Percentiles rank a stretch among this genome's conserved stretches.
Conservation (phyloP, 2,888 invertebrate genomes). For the Beris morrisii region DNA sequence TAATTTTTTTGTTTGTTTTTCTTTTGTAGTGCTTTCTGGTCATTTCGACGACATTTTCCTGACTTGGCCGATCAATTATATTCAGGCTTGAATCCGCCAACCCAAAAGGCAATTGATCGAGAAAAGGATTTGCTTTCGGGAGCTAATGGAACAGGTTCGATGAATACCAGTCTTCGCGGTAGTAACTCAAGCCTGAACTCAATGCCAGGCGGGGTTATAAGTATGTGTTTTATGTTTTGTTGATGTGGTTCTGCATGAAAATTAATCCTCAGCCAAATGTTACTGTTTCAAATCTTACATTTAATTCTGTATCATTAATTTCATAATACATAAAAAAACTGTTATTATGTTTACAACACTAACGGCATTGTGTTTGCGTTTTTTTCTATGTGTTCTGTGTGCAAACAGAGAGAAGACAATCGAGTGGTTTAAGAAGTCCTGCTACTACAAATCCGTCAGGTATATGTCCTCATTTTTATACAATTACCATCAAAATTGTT, state of each 20-base stretch:
- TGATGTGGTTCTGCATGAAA: constrained; percentile 5
- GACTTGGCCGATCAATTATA: constrained; percentile 85
- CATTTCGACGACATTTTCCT: constrained; percentile 87
- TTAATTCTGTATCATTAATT: constrained; percentile 6
- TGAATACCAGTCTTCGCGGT: constrained; percentile 47
- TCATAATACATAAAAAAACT: too few species aligned
- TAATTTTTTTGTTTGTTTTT: constrained; percentile 25
- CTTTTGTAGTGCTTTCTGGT: constrained; percentile 79
- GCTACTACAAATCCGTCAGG: constrained; percentile 45
- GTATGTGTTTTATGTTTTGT: constrained; percentile 42
- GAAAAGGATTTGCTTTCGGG: constrained; percentile 54
- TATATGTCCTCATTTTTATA: constrained; percentile 37
- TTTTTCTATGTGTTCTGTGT: constrained; percentile 19
- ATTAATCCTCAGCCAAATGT: background rate
- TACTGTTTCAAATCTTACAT: constrained; percentile 7
- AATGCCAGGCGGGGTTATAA: constrained; percentile 45
- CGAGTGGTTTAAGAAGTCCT: constrained; percentile 46
- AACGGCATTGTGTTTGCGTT: constrained; percentile 25
- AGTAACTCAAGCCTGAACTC: constrained; percentile 47
- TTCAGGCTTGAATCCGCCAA: constrained; percentile 76
- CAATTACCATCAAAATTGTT: background rate
- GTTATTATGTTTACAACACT: background rate
- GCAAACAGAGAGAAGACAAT: constrained; percentile 43
- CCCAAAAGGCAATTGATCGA: constrained; percentile 63
- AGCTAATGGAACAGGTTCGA: constrained; percentile 45